Evolutionary conservation across 2,797 vertebrate species (phyloP).

Genomic region (Momotus momota): DNA sequence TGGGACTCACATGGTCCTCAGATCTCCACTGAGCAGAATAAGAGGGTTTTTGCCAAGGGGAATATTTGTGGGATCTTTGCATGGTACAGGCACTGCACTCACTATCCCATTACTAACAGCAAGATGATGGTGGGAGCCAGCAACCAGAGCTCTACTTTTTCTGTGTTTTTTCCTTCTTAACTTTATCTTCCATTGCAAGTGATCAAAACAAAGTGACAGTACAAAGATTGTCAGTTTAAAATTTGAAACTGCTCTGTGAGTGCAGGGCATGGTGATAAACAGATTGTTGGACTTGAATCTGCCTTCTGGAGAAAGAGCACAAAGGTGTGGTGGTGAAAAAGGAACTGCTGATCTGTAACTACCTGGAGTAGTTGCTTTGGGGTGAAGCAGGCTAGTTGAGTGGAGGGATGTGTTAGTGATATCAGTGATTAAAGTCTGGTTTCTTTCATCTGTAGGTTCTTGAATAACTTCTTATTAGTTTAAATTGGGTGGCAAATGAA

Average conservation of each 20-base stretch:
- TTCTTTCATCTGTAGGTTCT: background rate
- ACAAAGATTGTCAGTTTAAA: background rate
- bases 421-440: background rate
- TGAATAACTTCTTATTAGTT: slow-evolving; percentile 13
- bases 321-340: background rate
- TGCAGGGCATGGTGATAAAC: background rate
- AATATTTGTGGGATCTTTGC: background rate
- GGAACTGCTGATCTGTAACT: background rate
- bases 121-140: background rate
- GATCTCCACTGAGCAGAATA: background rate
- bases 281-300: background rate
- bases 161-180: background rate
- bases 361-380: background rate
- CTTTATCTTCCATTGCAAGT: background rate
- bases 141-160: background rate
- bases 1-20: background rate
- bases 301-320: background rate
- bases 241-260: background rate
- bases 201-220: background rate
- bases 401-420: background rate
- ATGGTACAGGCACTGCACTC: rapidly evolving
- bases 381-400: background rate
- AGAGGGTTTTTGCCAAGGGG: background rate
- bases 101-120: background rate
- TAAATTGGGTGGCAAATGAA: background rate